Evolutionary conservation across 2,797 vertebrate genomes (phyloP), one percentile per base, ranked within the genome.

Genomic region (Chanos chanos): DNA sequence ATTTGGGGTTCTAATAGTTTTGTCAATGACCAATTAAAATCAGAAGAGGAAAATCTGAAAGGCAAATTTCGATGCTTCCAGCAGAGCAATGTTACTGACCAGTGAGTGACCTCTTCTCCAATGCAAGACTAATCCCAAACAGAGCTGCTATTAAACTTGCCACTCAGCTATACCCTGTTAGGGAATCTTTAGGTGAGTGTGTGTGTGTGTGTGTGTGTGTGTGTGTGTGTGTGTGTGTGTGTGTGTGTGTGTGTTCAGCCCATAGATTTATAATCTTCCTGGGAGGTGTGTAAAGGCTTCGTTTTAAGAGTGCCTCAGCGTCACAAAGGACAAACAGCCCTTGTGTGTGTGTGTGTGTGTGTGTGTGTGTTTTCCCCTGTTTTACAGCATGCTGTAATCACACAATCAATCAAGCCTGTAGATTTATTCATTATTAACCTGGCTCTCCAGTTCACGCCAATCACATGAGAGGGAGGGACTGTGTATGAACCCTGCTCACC

Each of bases 391-490:
- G 61, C 60, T 66, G 43, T 81, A 77, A 78, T 70, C 71, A 64
- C 69, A 74, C 78, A 83, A 81, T 84, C 76, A 73, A 68, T 64
- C 68, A 31, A 61, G 56, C 34, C 50, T 50, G 64, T 77, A 34
- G 43, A 43, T 74, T 77, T 76, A 76, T 69, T 78, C 62, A 76
- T 84, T 72, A 81, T 82, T 83, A 87, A 83, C 83, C 74, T 64
- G 34, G 60, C 56, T 33, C 33, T 34, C 68, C 54, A 68, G 53
- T 49, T 28, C 12, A 62, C 75, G 68, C 74, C 83, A 86, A 85
- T 87, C 76, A 81, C 67, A 68, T 62, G 34, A 41, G 16, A 43
- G 61, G 79, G 80, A 64, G 62, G 56, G 66, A 68, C 70, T 9
- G 21, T 45, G 30, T 82, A 80, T 59, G 52, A 68, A 70, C 48